A percentile compares a stretch with the other conserved stretches of the same genome.
Evolutionary conservation across 2,888 invertebrate genomes (phyloP).

Genomic region (Saturnia pavonia): DNA sequence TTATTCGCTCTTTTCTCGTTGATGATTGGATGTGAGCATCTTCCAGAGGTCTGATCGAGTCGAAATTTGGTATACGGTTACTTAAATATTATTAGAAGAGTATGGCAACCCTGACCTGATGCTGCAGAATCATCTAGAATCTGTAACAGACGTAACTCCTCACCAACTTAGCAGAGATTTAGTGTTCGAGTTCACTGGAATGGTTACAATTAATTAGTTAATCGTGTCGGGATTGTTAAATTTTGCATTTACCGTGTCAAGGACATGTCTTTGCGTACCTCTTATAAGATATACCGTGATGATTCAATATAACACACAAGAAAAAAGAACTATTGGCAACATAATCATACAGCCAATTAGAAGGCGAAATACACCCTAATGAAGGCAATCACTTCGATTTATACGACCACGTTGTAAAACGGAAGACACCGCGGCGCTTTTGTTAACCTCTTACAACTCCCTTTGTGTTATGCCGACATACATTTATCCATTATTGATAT

Average conservation of each 20-base stretch:
- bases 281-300: neutral
- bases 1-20: no score
- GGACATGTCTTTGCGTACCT: neutral
- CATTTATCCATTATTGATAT: neutral
- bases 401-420: slow-evolving; percentile 41
- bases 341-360: slow-evolving; percentile 18
- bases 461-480: slow-evolving; percentile 20
- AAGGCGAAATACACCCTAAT: slow-evolving; percentile 42
- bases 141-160: no score
- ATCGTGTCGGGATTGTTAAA: no score
- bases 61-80: no score
- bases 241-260: neutral
- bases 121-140: no score
- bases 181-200: no score
- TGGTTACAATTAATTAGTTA: no score
- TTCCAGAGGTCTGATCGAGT: no score
- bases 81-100: no score
- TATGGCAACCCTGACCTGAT: no score
- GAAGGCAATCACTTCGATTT: slow-evolving; percentile 52
- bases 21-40: no score
- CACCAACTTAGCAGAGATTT: no score
- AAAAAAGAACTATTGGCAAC: neutral
- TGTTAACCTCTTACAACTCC: slow-evolving; percentile 18
- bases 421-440: slow-evolving; percentile 9
- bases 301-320: neutral